A percentile compares a stretch with the other conserved stretches of the same genome.
Evolutionary conservation across 2,888 invertebrate genomes (phyloP).

Genomic region (Epirrita christyi): DNA sequence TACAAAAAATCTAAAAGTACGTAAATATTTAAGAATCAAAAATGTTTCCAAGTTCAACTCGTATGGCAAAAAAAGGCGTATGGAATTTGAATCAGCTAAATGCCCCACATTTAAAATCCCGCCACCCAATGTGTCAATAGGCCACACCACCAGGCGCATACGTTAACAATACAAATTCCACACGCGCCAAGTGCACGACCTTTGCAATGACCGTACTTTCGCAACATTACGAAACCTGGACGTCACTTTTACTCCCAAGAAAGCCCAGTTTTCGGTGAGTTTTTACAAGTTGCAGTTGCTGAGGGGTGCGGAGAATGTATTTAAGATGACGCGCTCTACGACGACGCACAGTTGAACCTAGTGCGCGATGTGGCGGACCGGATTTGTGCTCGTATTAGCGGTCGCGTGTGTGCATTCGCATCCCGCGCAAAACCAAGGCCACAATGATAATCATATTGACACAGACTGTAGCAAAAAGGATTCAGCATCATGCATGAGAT

Average conservation of each 20-base stretch:
- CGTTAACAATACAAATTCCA: slow-evolving; percentile 28
- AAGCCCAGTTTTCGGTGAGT: slow-evolving; percentile 72
- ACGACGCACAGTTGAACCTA: slow-evolving; percentile 69
- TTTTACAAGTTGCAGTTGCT: slow-evolving; percentile 54
- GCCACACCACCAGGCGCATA: slow-evolving; percentile 20
- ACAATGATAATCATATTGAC: slow-evolving; percentile 91
- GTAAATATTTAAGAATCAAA: no score
- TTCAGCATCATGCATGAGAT: slow-evolving; percentile 93
- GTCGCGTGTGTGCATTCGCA: slow-evolving; percentile 87
- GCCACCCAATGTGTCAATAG: slow-evolving; percentile 23
- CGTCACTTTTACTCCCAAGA: slow-evolving; percentile 81
- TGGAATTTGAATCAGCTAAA: slow-evolving; percentile 16
- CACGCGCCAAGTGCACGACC: slow-evolving; percentile 57
- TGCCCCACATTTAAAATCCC: slow-evolving; percentile 12
- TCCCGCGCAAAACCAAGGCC: slow-evolving; percentile 89
- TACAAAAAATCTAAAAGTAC: no score
- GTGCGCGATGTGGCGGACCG: slow-evolving; percentile 74
- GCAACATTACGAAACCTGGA: slow-evolving; percentile 77
- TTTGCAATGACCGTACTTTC: slow-evolving; percentile 68
- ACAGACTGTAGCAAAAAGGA: slow-evolving; percentile 93
- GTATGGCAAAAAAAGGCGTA: no score
- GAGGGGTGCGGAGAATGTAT: slow-evolving; percentile 74
- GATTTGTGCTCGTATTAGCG: slow-evolving; percentile 66
- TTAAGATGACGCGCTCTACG: slow-evolving; percentile 62
- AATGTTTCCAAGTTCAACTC: no score